phyloP scores from a whole-genome alignment of 1,140 invertebrate species.

The Maniola jurtina region DNA sequence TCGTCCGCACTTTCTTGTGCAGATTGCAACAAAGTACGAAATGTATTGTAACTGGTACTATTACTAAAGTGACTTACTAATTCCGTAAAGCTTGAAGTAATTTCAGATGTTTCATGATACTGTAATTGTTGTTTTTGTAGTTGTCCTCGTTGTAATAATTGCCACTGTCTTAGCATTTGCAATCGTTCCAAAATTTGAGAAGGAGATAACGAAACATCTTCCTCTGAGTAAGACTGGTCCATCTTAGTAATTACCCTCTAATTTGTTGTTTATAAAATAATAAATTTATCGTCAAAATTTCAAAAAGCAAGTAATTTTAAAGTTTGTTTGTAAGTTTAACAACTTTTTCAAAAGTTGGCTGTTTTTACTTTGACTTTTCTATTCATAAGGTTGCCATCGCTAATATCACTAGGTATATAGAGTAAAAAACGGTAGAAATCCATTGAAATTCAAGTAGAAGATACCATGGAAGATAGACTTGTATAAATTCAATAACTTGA shows the following conservation, averaged over 20 bases:
- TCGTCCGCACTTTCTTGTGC: conserved; percentile 43
- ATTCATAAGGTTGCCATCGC: neutral
- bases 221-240: conserved; percentile 63
- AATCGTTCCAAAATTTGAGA: conserved; percentile 67
- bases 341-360: conserved; percentile 1
- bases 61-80: conserved; percentile 70
- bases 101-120: conserved; percentile 56
- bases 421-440: neutral
- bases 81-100: conserved; percentile 60
- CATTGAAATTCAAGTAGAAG: neutral
- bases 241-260: conserved; percentile 29
- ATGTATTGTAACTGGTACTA: conserved; percentile 68
- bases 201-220: conserved; percentile 65
- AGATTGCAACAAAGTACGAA: conserved; percentile 60
- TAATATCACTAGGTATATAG: neutral
- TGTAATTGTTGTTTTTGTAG: conserved; percentile 61
- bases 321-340: neutral
- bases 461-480: too few species aligned
- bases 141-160: conserved; percentile 66
- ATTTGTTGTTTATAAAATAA: neutral
- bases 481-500: too few species aligned
- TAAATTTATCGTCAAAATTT: too few species aligned
- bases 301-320: neutral
- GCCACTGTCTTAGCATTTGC: conserved; percentile 60
- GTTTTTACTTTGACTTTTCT: neutral